Evolutionary conservation across 1,140 invertebrate species (phyloP), one percentile per base, ranked within the genome.

Genomic region (Drosophila sturtevanti): DNA sequence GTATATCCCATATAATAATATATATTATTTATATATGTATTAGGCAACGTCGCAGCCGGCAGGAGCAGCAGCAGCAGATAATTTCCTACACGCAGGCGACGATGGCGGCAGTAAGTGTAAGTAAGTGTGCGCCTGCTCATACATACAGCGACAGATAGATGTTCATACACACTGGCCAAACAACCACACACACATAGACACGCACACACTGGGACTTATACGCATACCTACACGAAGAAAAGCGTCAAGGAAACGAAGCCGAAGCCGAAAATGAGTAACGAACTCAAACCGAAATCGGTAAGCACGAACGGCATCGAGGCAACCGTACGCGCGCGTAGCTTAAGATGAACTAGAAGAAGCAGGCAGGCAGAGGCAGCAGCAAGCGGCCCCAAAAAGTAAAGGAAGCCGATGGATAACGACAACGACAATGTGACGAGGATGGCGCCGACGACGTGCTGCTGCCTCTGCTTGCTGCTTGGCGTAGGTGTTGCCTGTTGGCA

Each of bases 21-120:
- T 90, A 90, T 90, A 90, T 90, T 90, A 90, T 90, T 90, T 90
- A 90, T 89, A 90, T 89, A 90, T 81, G 77, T 87, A 87, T 87
- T 87, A 87, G 82, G 63, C 76, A 74, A 78, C 85, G 80, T 76
- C 70, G 74, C 60, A 63, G 73, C 62, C 65, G 68, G 62, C 63
- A 56, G 72, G 52, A 62, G 67, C 82, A 71, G 75, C 66, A 72
- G 82, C 82, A 87, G 84, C 77, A 85, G 76, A 90, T 87, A 90
- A 90, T 90, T 87, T 85, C 79, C 81, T 79, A 80, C 74, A 90
- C 81, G 82, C 87, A 77, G 62, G 31, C 56, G 37, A 41, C 18
- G 58, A 27, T 14, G 16, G 14, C 62, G 67, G 60, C 74, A 87
- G 84, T 89, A 87, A 89, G 82, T 84, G 79, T 70, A 89, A 87